A percentile compares a stretch with the other conserved stretches of the same genome.
phyloP scores from a whole-genome alignment of 1,140 invertebrate species.

The Eupristina koningsbergeri region DNA sequence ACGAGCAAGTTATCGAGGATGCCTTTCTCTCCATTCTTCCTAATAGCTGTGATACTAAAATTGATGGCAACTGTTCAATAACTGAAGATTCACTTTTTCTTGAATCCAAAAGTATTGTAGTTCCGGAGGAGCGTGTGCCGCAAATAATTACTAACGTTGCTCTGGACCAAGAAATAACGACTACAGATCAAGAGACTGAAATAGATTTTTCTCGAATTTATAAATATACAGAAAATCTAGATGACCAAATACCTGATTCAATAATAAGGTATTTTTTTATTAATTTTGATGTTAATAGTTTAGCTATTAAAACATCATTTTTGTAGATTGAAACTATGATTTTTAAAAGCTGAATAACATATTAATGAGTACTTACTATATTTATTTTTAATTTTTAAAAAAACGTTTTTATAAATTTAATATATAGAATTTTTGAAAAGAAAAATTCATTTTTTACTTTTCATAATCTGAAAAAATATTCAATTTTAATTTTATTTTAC shows the following conservation, averaged over 20 bases:
- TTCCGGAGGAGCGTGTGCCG: not conserved
- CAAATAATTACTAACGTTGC: conserved; percentile 25
- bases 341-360: no score
- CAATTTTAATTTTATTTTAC: no score
- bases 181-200: conserved; percentile 11
- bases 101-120: not conserved
- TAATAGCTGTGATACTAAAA: conserved; percentile 8
- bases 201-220: conserved; percentile 5
- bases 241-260: not conserved
- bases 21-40: conserved; percentile 23
- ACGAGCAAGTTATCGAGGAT: conserved; percentile 37
- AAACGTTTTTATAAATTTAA: no score
- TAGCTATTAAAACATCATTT: no score
- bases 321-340: no score
- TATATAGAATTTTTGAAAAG: no score
- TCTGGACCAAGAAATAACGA: conserved; percentile 31
- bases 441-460: no score
- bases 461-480: no score
- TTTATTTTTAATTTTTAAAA: no score
- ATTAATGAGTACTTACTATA: no score
- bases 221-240: conserved; percentile 11
- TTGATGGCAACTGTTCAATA: conserved; percentile 29
- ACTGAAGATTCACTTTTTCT: conserved; percentile 4
- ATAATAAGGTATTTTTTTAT: conserved; percentile 6
- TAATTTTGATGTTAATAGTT: no score